phyloP scores from a whole-genome alignment of 2,888 invertebrate genomes.

The Acheta domesticus region DNA sequence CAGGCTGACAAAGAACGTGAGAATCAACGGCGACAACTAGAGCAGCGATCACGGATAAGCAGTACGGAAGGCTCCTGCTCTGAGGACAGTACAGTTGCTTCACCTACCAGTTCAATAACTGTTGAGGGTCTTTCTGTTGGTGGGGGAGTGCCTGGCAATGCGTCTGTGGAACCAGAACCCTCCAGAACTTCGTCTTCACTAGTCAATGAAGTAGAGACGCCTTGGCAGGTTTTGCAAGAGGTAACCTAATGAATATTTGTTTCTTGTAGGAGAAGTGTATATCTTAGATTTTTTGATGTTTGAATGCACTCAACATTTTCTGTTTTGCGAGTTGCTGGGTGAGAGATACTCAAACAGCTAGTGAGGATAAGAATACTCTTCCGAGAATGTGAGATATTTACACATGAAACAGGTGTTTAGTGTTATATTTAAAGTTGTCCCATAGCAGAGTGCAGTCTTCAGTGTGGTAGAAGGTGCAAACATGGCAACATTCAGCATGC shows the following conservation, averaged over 20 bases:
- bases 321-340: no score
- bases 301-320: no score
- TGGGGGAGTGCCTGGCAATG: not conserved
- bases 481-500: no score
- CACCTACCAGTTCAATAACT: not conserved
- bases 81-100: not conserved
- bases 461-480: no score
- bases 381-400: no score
- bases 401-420: no score
- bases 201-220: not conserved
- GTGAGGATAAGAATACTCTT: no score
- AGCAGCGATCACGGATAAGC: not conserved
- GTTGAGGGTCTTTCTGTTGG: not conserved
- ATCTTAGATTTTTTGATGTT: no score
- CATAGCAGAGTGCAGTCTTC: no score
- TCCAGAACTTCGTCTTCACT: not conserved
- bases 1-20: not conserved
- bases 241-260: not conserved
- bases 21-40: not conserved
- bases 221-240: constrained; percentile 1
- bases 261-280: no score
- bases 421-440: no score
- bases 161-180: not conserved
- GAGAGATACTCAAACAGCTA: no score
- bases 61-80: not conserved